These are phyloP conservation scores for Pinna nobilis DNA, from an alignment of 1,140 invertebrate genomes.

Conservation along the genomic window DNA sequence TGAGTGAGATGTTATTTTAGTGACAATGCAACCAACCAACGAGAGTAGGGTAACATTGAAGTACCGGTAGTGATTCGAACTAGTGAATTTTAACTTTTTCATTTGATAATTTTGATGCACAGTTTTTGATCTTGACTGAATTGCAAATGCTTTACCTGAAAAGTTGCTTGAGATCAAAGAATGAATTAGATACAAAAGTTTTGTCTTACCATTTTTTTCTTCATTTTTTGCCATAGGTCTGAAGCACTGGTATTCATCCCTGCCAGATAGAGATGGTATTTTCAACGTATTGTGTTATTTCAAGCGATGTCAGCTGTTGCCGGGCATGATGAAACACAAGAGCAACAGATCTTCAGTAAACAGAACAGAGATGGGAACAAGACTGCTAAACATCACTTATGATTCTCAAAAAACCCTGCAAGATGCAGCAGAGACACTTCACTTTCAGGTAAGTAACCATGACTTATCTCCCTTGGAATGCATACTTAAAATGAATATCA, in stretches of 20 bases:
- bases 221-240: too few relatives aligned
- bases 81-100: too few relatives aligned
- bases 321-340: background rate
- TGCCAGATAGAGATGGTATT: slow-evolving; percentile 29
- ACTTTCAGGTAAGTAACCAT: slow-evolving; percentile 7
- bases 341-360: background rate
- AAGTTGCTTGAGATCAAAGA: too few relatives aligned
- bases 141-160: too few relatives aligned
- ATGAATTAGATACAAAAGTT: too few relatives aligned
- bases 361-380: slow-evolving; percentile 42
- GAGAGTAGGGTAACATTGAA: too few relatives aligned
- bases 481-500: background rate
- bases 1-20: too few relatives aligned
- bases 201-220: too few relatives aligned
- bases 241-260: slow-evolving; percentile 51
- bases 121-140: too few relatives aligned
- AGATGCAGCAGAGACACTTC: slow-evolving; percentile 31
- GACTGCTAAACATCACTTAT: slow-evolving; percentile 33
- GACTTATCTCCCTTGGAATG: background rate
- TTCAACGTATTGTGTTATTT: slow-evolving; percentile 41
- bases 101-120: too few relatives aligned
- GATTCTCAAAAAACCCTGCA: slow-evolving; percentile 47
- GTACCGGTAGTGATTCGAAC: too few relatives aligned
- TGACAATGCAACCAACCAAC: too few relatives aligned
- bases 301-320: slow-evolving; percentile 12